Evolutionary conservation across 1,140 invertebrate species (phyloP).

Genomic region (Solenopsis fugax): DNA sequence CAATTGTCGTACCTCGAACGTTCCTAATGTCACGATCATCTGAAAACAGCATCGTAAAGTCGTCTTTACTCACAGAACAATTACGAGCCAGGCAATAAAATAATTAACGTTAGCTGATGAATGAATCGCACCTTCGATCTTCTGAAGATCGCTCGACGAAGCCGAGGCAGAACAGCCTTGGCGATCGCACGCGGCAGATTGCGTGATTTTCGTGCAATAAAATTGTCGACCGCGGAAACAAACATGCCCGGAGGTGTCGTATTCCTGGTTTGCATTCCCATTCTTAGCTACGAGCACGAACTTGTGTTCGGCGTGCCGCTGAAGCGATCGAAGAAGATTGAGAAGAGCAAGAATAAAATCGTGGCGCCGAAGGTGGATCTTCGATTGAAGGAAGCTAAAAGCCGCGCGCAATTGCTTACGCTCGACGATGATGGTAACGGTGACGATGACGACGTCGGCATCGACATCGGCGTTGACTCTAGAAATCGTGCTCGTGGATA

Average conservation of each 20-base stretch:
- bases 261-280: constrained; percentile 89
- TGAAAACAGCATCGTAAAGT: neutral
- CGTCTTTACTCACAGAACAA: constrained; percentile 24
- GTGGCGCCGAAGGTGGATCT: constrained; percentile 78
- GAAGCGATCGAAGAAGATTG: constrained; percentile 74
- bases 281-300: constrained; percentile 87
- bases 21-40: neutral
- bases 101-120: constrained; percentile 67
- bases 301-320: constrained; percentile 85
- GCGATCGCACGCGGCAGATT: neutral
- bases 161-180: neutral
- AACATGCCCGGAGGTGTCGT: constrained; percentile 87
- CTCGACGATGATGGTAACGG: constrained; percentile 73
- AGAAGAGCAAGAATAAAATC: constrained; percentile 50
- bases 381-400: constrained; percentile 78
- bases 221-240: neutral
- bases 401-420: constrained; percentile 74
- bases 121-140: constrained; percentile 28
- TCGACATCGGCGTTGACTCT: neutral
- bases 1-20: neutral
- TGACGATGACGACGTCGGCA: constrained; percentile 43
- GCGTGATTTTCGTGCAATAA: neutral
- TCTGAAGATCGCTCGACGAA: neutral
- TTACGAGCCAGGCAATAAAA: constrained; percentile 53
- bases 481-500: constrained; percentile 45